phyloP scores from a whole-genome alignment of 2,888 invertebrate genomes.

The Carcina quercana region DNA sequence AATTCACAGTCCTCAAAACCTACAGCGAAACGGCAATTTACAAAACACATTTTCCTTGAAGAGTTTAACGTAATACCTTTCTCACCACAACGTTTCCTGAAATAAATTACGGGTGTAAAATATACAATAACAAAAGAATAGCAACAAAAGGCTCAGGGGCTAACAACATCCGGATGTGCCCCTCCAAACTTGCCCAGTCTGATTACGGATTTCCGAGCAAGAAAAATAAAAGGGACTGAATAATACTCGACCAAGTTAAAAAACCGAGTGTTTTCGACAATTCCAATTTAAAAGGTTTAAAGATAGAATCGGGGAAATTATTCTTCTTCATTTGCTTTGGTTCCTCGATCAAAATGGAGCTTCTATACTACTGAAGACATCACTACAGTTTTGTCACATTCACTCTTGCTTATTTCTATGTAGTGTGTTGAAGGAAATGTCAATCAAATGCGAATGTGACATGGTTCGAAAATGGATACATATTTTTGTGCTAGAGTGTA shows the following conservation, averaged over 20 bases:
- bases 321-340: too few species aligned
- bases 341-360: too few species aligned
- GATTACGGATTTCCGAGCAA: slow-evolving; percentile 73
- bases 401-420: too few species aligned
- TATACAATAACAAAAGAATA: slow-evolving; percentile 72
- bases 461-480: too few species aligned
- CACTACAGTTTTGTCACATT: too few species aligned
- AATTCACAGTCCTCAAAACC: slow-evolving; percentile 38
- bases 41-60: slow-evolving; percentile 70
- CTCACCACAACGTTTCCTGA: slow-evolving; percentile 70
- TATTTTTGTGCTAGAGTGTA: too few species aligned
- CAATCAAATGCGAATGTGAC: too few species aligned
- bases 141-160: slow-evolving; percentile 73
- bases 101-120: slow-evolving; percentile 75
- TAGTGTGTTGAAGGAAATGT: too few species aligned
- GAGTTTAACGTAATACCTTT: slow-evolving; percentile 71
- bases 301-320: too few species aligned
- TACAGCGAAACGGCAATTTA: slow-evolving; percentile 62
- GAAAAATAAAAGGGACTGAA: slow-evolving; percentile 56
- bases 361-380: too few species aligned
- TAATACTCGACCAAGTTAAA: slow-evolving; percentile 45
- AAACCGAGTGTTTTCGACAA: slow-evolving; percentile 43
- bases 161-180: slow-evolving; percentile 66
- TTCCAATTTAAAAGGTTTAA: too few species aligned
- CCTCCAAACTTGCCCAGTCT: slow-evolving; percentile 72